Base-by-base conservation (phyloP, 2,888 invertebrate species). In the Macrosiphum euphorbiae region DNA sequence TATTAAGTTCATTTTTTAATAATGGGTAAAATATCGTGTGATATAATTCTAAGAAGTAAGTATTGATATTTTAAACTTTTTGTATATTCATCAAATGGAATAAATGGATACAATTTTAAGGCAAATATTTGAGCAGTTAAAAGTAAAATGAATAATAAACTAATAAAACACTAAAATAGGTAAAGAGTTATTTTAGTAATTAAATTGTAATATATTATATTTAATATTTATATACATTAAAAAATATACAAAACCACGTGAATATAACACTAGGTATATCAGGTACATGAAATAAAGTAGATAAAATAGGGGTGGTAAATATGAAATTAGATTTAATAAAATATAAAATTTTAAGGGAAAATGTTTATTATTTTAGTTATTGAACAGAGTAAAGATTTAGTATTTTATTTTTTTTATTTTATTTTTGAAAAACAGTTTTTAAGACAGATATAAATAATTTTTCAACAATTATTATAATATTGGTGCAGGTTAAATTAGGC, bases 201-300 rank as follows among this genome's bases (percentile, higher is more conserved):
- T 13, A 13, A 35, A 35, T 8, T 78, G 7, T 78, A 35, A 41
- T 41, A 1, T 35, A 78, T 16, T 16, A 67, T 78, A 78, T 78
- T 55, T 78, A 78, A 67, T 78, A 78, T 78, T 55, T 78, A 78
- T 35, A 16, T 67, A 67, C 67, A n/a, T n/a, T 67, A 67, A 67
- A 78, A 7, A 35, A 20, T 35, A 35, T 35, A 78, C 35, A 7
- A 7, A 35, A 67, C 35, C 78, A 35, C 7, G 8, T 35, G 20
- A 78, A 78, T 35, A 3, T 20, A 41, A 41, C 35, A 35, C 20
- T 78, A 78, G 67, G 67, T 78, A 35, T 44, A 44, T 44, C 20
- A 5, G 11, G 47, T 35, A 8, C 8, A 58, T 26, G 8, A 58
- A 8, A 47, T 47, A 11, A 47, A 47, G 47, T 11, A 26, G 10